Conservation (phyloP, 2,888 invertebrate genomes). For the Amiota mariae region DNA sequence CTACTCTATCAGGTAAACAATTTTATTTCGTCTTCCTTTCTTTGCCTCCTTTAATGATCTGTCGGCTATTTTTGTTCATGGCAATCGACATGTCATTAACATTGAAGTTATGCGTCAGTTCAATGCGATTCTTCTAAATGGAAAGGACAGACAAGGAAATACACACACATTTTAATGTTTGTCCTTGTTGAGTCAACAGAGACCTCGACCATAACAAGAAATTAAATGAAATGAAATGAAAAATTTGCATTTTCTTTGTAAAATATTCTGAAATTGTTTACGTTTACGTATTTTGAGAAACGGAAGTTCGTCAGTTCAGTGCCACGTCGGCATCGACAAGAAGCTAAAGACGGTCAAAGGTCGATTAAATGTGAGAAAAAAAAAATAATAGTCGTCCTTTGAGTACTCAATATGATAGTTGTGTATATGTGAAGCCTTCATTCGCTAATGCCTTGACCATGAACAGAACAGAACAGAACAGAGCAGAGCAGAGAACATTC, state of each 20-base stretch:
- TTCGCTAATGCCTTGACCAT: not conserved
- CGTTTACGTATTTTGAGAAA: constrained; percentile 6
- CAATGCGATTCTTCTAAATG: too few species aligned
- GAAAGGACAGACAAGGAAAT: too few species aligned
- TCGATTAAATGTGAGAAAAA: not conserved
- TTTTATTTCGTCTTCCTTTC: not conserved
- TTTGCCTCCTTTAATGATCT: not conserved
- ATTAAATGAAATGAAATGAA: constrained; percentile 39
- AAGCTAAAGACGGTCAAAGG: not conserved
- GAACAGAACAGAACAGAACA: not conserved
- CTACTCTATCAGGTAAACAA: too few species aligned
- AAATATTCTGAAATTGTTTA: too few species aligned
- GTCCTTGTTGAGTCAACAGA: too few species aligned
- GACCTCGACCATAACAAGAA: too few species aligned
- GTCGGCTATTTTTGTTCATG: not conserved
- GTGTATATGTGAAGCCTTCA: not conserved
- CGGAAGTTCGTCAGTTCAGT: constrained; percentile 1
- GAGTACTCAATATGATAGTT: not conserved
- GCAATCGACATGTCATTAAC: constrained; percentile 8
- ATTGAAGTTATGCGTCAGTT: not conserved
- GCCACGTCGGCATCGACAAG: not conserved
- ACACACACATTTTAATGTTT: too few species aligned
- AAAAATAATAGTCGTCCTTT: not conserved
- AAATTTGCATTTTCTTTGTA: constrained; percentile 57
- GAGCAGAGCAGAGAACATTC: not conserved